These are phyloP conservation scores for Orientallactaga bullata DNA, from an alignment of 2,113 vertebrate species.

Conservation along the genomic window DNA sequence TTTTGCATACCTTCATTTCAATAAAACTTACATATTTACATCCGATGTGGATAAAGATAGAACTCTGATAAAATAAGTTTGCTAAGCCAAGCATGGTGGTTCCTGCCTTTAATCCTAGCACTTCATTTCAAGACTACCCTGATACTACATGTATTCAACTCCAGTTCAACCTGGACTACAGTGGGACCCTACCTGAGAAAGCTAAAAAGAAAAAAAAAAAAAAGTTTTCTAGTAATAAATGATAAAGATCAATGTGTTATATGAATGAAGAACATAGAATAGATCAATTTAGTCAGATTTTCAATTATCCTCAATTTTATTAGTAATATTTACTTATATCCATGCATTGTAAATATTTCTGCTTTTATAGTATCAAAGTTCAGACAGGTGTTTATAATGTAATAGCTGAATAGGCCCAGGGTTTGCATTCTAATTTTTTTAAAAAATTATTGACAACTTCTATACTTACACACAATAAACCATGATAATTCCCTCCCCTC, in stretches of 20 bases:
- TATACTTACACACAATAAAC: too few species aligned
- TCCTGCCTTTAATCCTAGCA: too few species aligned
- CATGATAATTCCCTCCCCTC: too few species aligned
- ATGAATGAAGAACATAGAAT: constrained; percentile 31
- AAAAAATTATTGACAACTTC: not conserved
- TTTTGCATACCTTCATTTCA: not conserved
- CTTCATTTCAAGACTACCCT: too few species aligned
- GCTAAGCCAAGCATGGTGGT: too few species aligned
- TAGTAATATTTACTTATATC: not conserved
- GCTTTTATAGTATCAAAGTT: not conserved
- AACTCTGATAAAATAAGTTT: not conserved
- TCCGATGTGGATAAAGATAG: not conserved
- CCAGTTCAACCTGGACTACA: too few species aligned
- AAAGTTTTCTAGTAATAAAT: too few species aligned
- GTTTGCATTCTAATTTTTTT: not conserved
- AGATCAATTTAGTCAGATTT: not conserved
- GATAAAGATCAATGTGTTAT: not conserved
- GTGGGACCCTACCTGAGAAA: too few species aligned
- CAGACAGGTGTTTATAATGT: not conserved
- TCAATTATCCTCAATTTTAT: constrained; percentile 9
- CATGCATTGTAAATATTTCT: not conserved
- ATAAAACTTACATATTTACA: not conserved
- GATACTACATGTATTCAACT: too few species aligned
- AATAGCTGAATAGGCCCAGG: not conserved
- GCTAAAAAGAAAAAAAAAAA: too few species aligned